Evolutionary conservation across 2,797 vertebrate genomes (phyloP), one percentile per base, ranked within the genome.

Genomic region (Coreius guichenoti): DNA sequence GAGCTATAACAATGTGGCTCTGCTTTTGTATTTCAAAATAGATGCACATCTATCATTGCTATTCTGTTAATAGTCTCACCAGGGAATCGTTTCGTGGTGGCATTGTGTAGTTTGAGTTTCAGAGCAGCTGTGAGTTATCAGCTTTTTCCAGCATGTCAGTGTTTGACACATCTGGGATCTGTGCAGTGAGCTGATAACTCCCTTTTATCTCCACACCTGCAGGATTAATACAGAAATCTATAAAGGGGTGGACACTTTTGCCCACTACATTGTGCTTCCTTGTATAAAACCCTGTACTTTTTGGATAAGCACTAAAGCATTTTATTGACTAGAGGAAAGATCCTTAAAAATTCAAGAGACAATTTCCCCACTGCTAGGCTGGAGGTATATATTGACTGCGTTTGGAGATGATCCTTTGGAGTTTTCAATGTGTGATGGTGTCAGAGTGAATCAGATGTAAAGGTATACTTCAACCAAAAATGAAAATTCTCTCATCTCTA

Each of bases 161-260:
- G 39, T 70, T 80, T 70, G 26, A 80, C 69, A 74, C 58, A 84
- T 84, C 79, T 82, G 68, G 76, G 73, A 87, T 86, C 80, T 21
- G 17, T 75, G 74, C 73, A 51, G 61, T 43, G 31, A 61, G 36
- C 51, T 83, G 80, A 86, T 80, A 86, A 79, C 75, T 86, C 72
- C 23, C 9, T 26, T 78, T 56, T 74, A 70, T 83, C 74, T 84
- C 21, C 49, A 82, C 65, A 84, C 67, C 67, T 86, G 79, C 78
- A 72, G 61, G 81, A 84, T 82, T 84, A 69, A 51, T 31, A 67
- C 26, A 63, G 74, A 81, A 89, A 87, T 84, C 78, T 68, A 81
- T 84, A 58, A 58, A 82, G 68, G n/a, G 84, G 31, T 82, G 19
- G 47, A 74, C 47, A 69, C 12, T n/a, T 68, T 36, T 68, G 8